Evolutionary conservation across 1,140 invertebrate species (phyloP).

Genomic region (Drosophila navojoa): DNA sequence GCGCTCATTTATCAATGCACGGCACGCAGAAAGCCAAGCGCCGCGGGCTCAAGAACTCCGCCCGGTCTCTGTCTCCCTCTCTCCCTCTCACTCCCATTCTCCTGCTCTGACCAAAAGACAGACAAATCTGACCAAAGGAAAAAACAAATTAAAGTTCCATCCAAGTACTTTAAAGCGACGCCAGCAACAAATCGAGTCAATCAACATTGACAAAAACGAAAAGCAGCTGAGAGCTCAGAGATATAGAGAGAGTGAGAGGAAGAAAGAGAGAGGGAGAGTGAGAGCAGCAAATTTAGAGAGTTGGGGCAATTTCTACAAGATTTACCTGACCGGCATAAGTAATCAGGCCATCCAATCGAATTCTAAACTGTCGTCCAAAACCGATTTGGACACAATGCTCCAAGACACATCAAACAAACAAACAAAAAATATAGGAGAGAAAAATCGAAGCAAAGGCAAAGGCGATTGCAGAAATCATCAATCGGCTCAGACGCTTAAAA

Average conservation of each 20-base stretch:
- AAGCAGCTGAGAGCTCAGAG: conserved; percentile 11
- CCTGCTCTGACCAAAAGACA: conserved; percentile 5
- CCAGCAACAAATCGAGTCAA: conserved; percentile 73
- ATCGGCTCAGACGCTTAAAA: conserved; percentile 15
- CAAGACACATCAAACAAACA: conserved; percentile 29
- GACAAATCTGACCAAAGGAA: conserved; percentile 44
- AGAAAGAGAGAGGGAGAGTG: neutral
- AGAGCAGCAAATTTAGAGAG: neutral
- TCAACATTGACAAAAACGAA: conserved; percentile 22
- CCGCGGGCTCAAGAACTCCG: conserved; percentile 33
- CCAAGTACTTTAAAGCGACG: conserved; percentile 51
- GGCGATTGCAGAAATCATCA: conserved; percentile 42
- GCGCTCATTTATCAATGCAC: conserved; percentile 70
- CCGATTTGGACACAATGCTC: conserved; percentile 66
- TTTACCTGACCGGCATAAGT: conserved; percentile 80
- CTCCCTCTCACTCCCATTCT: neutral
- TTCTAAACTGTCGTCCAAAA: conserved; percentile 79
- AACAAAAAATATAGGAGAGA: conserved; percentile 3
- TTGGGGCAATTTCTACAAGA: conserved; percentile 65
- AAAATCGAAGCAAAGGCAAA: conserved; percentile 7
- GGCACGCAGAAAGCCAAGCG: conserved; percentile 54
- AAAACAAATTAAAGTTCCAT: conserved; percentile 75
- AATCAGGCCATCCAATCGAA: conserved; percentile 68
- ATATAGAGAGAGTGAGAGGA: neutral
- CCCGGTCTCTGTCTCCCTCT: neutral